A percentile compares a stretch with the other conserved stretches of the same genome.
Evolutionary conservation across 30 jellyfish, hydroid and myxozoan species (phyloP).

Genomic region (Hydractinia symbiolongicarpus): DNA sequence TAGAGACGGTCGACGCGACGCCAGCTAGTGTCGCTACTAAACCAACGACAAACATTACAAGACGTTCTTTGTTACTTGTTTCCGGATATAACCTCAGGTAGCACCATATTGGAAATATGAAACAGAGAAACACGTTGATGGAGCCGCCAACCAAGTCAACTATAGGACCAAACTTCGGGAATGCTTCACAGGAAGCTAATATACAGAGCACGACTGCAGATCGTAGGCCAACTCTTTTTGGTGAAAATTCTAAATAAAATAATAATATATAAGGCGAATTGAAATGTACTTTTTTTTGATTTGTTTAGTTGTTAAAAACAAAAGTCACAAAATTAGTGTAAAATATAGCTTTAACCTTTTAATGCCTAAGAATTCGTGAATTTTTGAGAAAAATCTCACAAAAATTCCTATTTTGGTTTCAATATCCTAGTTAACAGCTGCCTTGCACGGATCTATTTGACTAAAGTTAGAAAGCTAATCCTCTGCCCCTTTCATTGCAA

Average conservation of each 20-base stretch:
- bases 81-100: conserved; percentile 36
- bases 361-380: too few relatives aligned
- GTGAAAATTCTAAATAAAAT: conserved; percentile 18
- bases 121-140: conserved; percentile 28
- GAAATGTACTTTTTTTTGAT: not conserved
- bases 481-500: too few relatives aligned
- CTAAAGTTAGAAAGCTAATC: too few relatives aligned
- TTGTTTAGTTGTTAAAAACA: too few relatives aligned
- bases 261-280: not conserved
- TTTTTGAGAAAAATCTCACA: too few relatives aligned
- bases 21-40: conserved; percentile 20
- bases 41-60: conserved; percentile 14
- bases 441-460: too few relatives aligned
- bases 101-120: conserved; percentile 28
- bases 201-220: conserved; percentile 18
- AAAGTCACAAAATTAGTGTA: too few relatives aligned
- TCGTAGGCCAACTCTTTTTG: conserved; percentile 23
- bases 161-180: conserved; percentile 43
- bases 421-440: too few relatives aligned
- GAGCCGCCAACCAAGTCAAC: conserved; percentile 51
- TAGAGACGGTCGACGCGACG: conserved; percentile 27
- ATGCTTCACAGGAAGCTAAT: conserved; percentile 29
- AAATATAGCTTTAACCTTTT: too few relatives aligned
- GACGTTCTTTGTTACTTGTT: not conserved
- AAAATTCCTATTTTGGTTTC: too few relatives aligned